Percentiles rank a stretch among this genome's conserved stretches.
Evolutionary conservation across 2,797 vertebrate species (phyloP).

Genomic region (Podarcis lilfordi): DNA sequence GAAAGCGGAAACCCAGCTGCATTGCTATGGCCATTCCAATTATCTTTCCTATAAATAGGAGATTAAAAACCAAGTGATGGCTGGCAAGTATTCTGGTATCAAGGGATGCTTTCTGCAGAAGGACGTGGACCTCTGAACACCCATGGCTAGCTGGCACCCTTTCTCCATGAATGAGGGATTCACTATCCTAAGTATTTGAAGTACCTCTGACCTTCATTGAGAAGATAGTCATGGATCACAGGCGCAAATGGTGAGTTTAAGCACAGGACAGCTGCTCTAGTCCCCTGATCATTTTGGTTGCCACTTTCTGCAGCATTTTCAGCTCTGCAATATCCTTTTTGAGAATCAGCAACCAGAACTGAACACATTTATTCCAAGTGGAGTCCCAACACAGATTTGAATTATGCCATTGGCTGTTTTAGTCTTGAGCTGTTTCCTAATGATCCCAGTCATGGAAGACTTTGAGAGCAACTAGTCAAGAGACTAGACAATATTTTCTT

Average conservation of each 20-base stretch:
- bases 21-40: constrained; percentile 7
- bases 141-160: neutral
- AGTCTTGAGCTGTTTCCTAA: no score
- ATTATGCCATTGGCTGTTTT: no score
- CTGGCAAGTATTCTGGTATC: neutral
- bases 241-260: neutral
- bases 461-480: no score
- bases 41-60: constrained; percentile 17
- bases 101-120: neutral
- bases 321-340: no score
- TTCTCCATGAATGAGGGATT: neutral
- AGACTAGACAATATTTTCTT: no score
- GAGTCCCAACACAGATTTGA: no score
- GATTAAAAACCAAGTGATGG: constrained; percentile 5
- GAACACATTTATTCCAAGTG: no score
- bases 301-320: no score
- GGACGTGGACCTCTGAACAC: neutral
- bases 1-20: constrained; percentile 29
- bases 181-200: neutral
- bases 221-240: neutral
- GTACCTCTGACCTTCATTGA: neutral
- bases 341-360: no score
- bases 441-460: no score
- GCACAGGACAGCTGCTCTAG: neutral
- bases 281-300: no score